Evolutionary conservation across 2,888 invertebrate genomes (phyloP), one percentile per base, ranked within the genome.

Genomic region (Epinotia ramella): DNA sequence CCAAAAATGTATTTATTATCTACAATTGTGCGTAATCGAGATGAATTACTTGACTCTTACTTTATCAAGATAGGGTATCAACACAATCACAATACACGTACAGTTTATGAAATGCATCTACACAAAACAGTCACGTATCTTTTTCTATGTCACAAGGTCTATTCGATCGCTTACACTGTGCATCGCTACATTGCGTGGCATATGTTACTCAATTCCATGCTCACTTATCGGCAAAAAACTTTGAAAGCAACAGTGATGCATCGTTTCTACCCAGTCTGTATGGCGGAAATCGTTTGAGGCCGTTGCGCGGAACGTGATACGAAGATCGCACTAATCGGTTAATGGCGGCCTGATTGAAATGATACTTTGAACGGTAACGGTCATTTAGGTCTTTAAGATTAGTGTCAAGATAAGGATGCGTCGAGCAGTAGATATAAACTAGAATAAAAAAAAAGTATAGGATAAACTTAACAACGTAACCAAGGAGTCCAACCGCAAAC

Each of bases 211-310:
- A 86, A 89, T 83, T 84, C 81, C 79, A 80, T 78, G 81, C 78
- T 73, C 74, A 78, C 76, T 81, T 80, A 77, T 73, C 74, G 75
- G 72, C 79, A 84, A 90, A 89, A 87, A 82, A 77, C 84, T 81
- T 87, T 84, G 90, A 91, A 91, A 91, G 90, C 87, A 90, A 91
- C 83, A 90, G 89, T 88, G 88, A 86, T 88, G 87, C 82, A 87
- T 86, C 79, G 84, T 78, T 81, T 80, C 81, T 83, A 82, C 83
- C 81, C 80, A 79, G 81, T 79, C 89, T 88, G 89, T 90, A 89
- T 82, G 81, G 81, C 80, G 80, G 79, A 79, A 70, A 77, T 66
- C 73, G 79, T 79, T 78, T 83, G 83, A 85, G 84, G 85, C 81
- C 80, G 79, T 76, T 71, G 80, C 80, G 86, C 88, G 88, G 84